Base-by-base conservation (phyloP, 2,888 invertebrate genomes). In the Dynastes grantii region DNA sequence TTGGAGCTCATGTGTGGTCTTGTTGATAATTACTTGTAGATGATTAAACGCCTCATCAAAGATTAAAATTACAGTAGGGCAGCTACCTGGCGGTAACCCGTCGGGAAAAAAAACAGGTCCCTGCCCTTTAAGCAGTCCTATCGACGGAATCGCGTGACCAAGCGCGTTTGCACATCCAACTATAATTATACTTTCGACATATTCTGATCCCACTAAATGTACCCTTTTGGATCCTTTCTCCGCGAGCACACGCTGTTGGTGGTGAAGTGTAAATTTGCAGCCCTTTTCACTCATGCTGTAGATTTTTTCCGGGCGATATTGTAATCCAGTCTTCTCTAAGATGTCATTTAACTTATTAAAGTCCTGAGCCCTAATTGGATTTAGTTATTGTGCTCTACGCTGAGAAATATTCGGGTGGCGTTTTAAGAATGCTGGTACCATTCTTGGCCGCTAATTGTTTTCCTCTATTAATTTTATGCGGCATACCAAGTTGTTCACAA, bases 121-220 rank as follows among this genome's bases (percentile, higher is more conserved):
- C 61, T 81, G 73, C 4, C 81, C 81, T 58, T 75, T 79, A 45
- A 77, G 75, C 22, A 79, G 16, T 29, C 78, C 70, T 51, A 79
- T 77, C n/a, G 75, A 81, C 2, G 61, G 61, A 22, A 79, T 77
- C 29, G 55, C 22, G n/a, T 49, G 81, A 78, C 76, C 85, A 83
- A 84, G 22, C 13, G 85, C 86, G 83, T 82, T 85, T 5, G 79
- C 85, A 79, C 85, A 86, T 2, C 75, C 81, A 11, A 84, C 85
- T 13, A 86, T 78, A 16, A 85, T 85, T n/a, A 85, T 84, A 79
- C 84, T 87, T 82, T 86, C 85, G 32, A 81, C 86, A 80, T 87
- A 85, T 80, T 87, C 40, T 51, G 78, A 76, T 16, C 82, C 83
- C 9, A 85, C 76, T 11, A 85, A 61, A 77, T 86, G 85, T 40